A percentile compares a stretch with the other conserved stretches of the same genome.
Evolutionary conservation across 92 coral and sea anemone species (phyloP).

Genomic region (Desmophyllum pertusum): DNA sequence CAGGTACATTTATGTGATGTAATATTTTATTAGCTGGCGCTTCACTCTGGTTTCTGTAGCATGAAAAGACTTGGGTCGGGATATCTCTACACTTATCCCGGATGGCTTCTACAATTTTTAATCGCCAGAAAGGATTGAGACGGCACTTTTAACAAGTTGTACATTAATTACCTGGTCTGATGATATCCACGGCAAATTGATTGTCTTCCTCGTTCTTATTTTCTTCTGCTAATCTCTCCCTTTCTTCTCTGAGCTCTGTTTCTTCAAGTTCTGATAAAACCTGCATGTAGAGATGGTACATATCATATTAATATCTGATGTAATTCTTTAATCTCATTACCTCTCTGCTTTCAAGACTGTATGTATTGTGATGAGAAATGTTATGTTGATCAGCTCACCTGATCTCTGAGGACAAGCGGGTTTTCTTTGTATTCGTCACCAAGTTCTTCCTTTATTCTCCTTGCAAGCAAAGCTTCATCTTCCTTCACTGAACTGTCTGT

Average conservation of each 20-base stretch:
- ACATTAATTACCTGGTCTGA: slow-evolving; percentile 64
- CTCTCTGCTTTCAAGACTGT: background rate
- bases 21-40: background rate
- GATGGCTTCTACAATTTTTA: too few relatives aligned
- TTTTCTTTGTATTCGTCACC: slow-evolving; percentile 70
- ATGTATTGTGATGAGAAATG: background rate
- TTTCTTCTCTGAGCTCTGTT: slow-evolving; percentile 67
- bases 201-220: slow-evolving; percentile 35
- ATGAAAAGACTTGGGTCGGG: too few relatives aligned
- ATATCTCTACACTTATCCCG: too few relatives aligned
- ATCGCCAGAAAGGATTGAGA: too few relatives aligned
- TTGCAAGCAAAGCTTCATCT: slow-evolving; percentile 64
- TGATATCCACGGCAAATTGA: slow-evolving; percentile 70
- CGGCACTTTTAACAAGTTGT: background rate
- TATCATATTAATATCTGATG: background rate
- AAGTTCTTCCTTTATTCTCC: slow-evolving; percentile 76
- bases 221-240: slow-evolving; percentile 34
- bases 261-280: slow-evolving; percentile 76
- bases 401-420: slow-evolving; percentile 73
- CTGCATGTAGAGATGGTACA: slow-evolving; percentile 1
- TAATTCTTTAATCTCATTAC: background rate
- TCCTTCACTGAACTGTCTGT: slow-evolving; percentile 22
- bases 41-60: too few relatives aligned
- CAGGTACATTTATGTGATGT: background rate
- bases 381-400: slow-evolving; percentile 32